Evolutionary conservation across 1,140 invertebrate genomes (phyloP).

Genomic region (Philotrypesis tridentata): DNA sequence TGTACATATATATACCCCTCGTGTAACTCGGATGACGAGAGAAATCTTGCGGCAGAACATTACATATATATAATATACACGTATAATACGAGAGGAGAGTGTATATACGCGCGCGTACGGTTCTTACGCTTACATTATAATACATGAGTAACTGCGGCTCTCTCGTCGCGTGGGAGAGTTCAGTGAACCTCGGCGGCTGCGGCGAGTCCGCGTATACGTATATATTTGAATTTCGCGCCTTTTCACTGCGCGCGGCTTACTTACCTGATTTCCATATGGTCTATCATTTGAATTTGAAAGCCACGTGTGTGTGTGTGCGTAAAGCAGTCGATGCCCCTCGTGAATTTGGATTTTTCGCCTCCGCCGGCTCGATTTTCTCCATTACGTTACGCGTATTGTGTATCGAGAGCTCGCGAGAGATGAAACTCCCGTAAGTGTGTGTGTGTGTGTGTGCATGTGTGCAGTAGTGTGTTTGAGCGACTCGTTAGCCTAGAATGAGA

Average conservation of each 20-base stretch:
- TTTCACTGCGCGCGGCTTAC: conserved; percentile 2
- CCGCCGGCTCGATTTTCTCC: not conserved
- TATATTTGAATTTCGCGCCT: conserved; percentile 36
- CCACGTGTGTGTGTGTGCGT: too few relatives aligned
- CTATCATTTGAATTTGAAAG: conserved; percentile 26
- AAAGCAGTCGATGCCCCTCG: too few relatives aligned
- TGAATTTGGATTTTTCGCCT: not conserved
- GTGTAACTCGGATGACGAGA: not conserved
- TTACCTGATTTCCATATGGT: conserved; percentile 20
- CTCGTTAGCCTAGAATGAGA: not conserved
- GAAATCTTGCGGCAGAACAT: not conserved
- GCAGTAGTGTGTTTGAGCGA: not conserved
- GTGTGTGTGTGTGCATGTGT: not conserved
- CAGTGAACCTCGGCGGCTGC: too few relatives aligned
- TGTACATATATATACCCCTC: not conserved
- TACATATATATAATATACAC: not conserved
- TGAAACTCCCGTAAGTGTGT: not conserved
- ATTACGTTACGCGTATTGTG: not conserved
- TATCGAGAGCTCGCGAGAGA: too few relatives aligned
- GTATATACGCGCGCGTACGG: not conserved
- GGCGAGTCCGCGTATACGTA: too few relatives aligned
- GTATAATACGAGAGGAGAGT: too few relatives aligned
- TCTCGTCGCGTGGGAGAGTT: conserved; percentile 31
- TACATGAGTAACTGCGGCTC: not conserved
- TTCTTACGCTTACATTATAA: conserved; percentile 11